Base-by-base conservation (phyloP, 2,113 vertebrate species). In the Tragelaphus scriptus region DNA sequence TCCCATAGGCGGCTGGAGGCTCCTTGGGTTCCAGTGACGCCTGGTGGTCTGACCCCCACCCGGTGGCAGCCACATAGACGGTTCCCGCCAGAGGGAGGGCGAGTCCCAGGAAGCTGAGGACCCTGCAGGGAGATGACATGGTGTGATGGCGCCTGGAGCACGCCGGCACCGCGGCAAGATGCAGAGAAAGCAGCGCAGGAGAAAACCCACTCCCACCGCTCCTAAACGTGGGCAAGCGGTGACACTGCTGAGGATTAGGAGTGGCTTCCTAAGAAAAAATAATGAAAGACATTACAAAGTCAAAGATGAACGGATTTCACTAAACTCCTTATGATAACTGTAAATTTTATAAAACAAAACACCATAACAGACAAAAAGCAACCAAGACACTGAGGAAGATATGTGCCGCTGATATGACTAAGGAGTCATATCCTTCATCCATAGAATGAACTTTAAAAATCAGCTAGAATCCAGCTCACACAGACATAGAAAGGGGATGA, bases 51-150 rank as follows among this genome's bases (percentile, higher is more conserved):
- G 44, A 81, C 36, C 97, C 98, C 97, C 95, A 97, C 17, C 51
- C 92, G 7, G 97, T 81, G 40, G 98, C 63, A 4, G 98, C 98
- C 56, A 98, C 92, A 3, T 98, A 99, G 88, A 99, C 2, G 4
- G 99, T 99, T 4, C 98, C 99, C 30, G 94, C 95, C 17, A 99
- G 98, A 75, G 99, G 99, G 56, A 99, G 61, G 7, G 97, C 94
- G 17, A 99, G 94, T 93, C 99, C 98, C 19, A 98, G 23, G 68
- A 98, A 97, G 85, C 99, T 98, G 85, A 99, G 86, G 97, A 98
- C 98, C 97, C 99, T 99, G 98, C 77, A 71, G 94, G 75, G 63
- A 97, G 61, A 94, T 95, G 91, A 77, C 40, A 12, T 14, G 0
- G 14, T 16, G 77, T 59, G 12, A 61, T 25, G 13, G 14, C 4